phyloP scores from a whole-genome alignment of 1,140 invertebrate species.

The Thaumatotibia leucotreta region DNA sequence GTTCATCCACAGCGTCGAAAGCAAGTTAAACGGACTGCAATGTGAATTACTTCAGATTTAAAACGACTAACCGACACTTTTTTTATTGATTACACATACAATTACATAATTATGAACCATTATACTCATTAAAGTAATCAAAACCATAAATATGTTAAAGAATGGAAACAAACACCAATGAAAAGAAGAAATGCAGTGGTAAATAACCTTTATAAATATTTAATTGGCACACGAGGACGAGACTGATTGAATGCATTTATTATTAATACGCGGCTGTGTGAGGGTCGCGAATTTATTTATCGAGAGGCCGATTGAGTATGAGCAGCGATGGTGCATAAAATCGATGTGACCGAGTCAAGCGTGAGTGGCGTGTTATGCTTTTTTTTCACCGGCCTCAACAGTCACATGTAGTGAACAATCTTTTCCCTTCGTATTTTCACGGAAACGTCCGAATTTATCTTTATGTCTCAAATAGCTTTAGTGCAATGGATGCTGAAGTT shows the following conservation, averaged over 20 bases:
- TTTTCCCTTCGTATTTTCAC: too few relatives aligned
- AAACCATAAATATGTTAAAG: background rate
- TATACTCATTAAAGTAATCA: background rate
- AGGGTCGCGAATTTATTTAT: slow-evolving; percentile 64
- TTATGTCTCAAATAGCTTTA: too few relatives aligned
- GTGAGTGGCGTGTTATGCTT: slow-evolving; percentile 29
- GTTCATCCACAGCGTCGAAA: too few relatives aligned
- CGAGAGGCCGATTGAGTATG: slow-evolving; percentile 58
- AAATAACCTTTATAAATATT: slow-evolving; percentile 54
- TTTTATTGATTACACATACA: background rate
- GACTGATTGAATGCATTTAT: slow-evolving; percentile 62
- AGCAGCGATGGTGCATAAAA: slow-evolving; percentile 53
- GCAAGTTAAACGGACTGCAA: too few relatives aligned
- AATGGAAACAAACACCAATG: background rate
- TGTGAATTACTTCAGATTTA: too few relatives aligned
- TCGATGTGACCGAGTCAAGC: slow-evolving; percentile 45
- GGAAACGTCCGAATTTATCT: too few relatives aligned
- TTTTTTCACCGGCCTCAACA: slow-evolving; percentile 6
- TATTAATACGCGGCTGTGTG: slow-evolving; percentile 62
- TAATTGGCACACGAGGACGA: slow-evolving; percentile 58
- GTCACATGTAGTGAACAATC: too few relatives aligned
- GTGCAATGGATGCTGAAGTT: too few relatives aligned
- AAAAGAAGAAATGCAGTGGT: slow-evolving; percentile 33
- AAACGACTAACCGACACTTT: too few relatives aligned
- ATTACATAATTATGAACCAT: background rate